Conservation (phyloP, 2,797 vertebrate species). For the Lates japonicus region DNA sequence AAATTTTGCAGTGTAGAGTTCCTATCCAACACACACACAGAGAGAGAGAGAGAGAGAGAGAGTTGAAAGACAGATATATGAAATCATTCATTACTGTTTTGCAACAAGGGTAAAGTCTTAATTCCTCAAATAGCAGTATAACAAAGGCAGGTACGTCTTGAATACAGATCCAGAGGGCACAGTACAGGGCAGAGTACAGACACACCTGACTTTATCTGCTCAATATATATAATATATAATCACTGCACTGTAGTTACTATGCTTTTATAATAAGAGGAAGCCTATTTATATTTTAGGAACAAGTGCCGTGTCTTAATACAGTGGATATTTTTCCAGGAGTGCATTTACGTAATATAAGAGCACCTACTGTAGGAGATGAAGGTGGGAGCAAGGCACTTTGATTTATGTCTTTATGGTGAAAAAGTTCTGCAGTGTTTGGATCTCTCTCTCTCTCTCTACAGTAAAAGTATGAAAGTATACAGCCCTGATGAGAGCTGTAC, state of each 20-base stretch:
- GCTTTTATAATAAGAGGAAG: constrained; percentile 26
- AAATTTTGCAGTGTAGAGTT: neutral
- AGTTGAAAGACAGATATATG: neutral
- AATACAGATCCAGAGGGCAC: neutral
- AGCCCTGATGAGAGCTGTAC: constrained; percentile 27
- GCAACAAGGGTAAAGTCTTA: neutral
- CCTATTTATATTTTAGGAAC: constrained; percentile 13
- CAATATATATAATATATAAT: neutral
- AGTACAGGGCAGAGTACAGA: neutral
- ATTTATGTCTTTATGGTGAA: constrained; percentile 62
- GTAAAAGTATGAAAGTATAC: constrained; percentile 47
- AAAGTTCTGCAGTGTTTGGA: constrained; percentile 56
- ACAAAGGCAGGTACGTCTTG: neutral
- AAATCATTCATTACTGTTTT: neutral
- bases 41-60: too few relatives aligned
- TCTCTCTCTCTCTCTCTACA: constrained; percentile 17
- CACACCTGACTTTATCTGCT: neutral
- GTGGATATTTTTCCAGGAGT: constrained; percentile 7
- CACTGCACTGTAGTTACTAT: neutral
- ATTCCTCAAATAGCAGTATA: neutral
- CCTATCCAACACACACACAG: neutral
- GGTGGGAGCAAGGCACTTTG: constrained; percentile 50
- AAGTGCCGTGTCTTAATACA: constrained; percentile 31
- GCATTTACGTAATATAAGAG: constrained; percentile 38
- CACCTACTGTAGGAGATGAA: constrained; percentile 43